These are phyloP conservation scores for Mantis religiosa DNA, from an alignment of 2,888 invertebrate genomes.

Conservation along the genomic window DNA sequence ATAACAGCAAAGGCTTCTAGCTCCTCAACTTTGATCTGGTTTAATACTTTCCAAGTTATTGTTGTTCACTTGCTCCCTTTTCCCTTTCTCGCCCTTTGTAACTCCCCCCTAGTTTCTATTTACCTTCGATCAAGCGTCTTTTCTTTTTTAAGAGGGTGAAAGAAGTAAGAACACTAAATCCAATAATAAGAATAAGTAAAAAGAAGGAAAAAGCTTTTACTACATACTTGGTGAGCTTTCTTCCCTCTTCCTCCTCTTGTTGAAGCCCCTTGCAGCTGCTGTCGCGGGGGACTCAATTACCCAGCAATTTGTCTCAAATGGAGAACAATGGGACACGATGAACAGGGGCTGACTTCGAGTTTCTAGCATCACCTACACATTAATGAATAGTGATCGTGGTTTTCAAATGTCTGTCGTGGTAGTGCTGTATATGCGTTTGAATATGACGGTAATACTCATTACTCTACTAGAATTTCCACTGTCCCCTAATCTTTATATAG, in stretches of 20 bases:
- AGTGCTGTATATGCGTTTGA: no score
- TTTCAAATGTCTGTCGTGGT: background rate
- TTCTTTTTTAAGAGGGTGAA: background rate
- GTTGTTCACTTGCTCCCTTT: background rate
- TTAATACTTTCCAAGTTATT: background rate
- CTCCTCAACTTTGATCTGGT: background rate
- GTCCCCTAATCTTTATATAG: no score
- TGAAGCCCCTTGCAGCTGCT: background rate
- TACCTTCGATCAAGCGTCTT: background rate
- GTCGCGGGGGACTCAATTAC: slow-evolving; percentile 2
- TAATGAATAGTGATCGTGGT: background rate
- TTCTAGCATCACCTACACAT: background rate
- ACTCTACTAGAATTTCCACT: no score
- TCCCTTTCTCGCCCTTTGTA: background rate
- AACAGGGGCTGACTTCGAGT: background rate
- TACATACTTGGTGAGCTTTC: background rate
- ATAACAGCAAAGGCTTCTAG: background rate
- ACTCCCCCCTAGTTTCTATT: background rate
- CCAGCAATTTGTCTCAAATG: background rate
- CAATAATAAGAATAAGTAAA: slow-evolving; percentile 4
- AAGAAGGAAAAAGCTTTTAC: slow-evolving; percentile 10
- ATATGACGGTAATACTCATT: no score
- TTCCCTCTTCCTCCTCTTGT: background rate
- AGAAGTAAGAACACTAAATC: slow-evolving; percentile 7
- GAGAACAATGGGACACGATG: background rate